Evolutionary conservation across 2,888 invertebrate species (phyloP), one percentile per base, ranked within the genome.

Genomic region (Agrochola macilenta): DNA sequence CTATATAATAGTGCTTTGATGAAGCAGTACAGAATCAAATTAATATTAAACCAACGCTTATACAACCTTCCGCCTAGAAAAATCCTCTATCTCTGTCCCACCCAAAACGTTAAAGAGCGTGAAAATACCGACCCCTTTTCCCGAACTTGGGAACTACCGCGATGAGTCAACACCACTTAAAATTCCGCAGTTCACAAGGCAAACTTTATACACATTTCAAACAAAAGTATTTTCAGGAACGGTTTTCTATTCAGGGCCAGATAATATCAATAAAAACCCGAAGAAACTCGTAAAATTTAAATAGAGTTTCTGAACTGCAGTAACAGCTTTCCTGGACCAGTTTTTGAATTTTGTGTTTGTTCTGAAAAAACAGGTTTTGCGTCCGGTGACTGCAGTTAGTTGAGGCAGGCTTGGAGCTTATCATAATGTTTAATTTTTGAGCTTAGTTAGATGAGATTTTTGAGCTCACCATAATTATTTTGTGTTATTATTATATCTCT

Each of bases 231-330:
- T 77, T 81, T 69, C 74, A 69, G 76, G 64, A 80, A 84, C 80
- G 79, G 68, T 82, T 83, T 80, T 74, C 83, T 78, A 82, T 87
- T 85, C 83, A 76, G 74, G 58, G 70, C 76, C 72, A 89, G 90
- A 87, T 88, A 90, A 90, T 91, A 91, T 90, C 91, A 90, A 91
- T 91, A 91, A 91, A 92, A 92, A 88, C 80, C 72, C 70, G 69
- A 69, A 80, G 68, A 35, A 78, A 78, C 80, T 89, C 89, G 88
- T 91, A 87, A 91, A 90, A 89, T 88, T 90, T 88, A 86, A 91
- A 90, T 87, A 82, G 81, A 88, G 84, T 90, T 91, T 88, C 46
- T 74, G 43, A 90, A 91, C 79, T 82, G 86, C 78, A 84, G 86
- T 90, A 84, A 89, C 78, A 90, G 84, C 69, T 84, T 69, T 81